Evolutionary conservation across 2,113 vertebrate species (phyloP).

Genomic region (Macquaria ambigua): DNA sequence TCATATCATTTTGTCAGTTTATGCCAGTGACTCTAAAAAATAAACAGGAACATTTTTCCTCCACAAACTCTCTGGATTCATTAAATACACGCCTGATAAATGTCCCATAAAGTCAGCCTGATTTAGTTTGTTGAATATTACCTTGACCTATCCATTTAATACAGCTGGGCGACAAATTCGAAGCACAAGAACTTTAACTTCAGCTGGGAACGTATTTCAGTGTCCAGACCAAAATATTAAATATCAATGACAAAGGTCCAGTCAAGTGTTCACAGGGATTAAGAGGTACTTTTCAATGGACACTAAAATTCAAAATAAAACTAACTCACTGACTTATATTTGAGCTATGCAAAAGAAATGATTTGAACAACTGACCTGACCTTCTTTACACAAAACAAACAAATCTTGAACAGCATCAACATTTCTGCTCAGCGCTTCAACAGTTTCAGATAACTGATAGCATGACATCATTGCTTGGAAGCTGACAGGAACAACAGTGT

Average conservation of each 20-base stretch:
- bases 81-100: background rate
- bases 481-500: slow-evolving; percentile 25
- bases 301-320: background rate
- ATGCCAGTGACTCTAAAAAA: background rate
- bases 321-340: background rate
- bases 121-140: background rate
- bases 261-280: background rate
- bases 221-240: background rate
- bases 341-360: background rate
- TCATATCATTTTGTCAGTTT: background rate
- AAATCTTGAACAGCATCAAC: background rate
- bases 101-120: too few species aligned
- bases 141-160: background rate
- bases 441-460: background rate
- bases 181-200: background rate
- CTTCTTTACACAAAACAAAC: slow-evolving; percentile 4
- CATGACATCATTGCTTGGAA: slow-evolving; percentile 24
- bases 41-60: background rate
- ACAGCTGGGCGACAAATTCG: too few species aligned
- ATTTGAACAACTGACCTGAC: background rate
- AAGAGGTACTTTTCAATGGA: background rate
- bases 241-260: background rate
- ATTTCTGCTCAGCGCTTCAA: background rate
- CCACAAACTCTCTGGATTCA: background rate
- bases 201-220: background rate